Conservation (phyloP, 1,140 invertebrate species). For the Drosophila micromelanica region DNA sequence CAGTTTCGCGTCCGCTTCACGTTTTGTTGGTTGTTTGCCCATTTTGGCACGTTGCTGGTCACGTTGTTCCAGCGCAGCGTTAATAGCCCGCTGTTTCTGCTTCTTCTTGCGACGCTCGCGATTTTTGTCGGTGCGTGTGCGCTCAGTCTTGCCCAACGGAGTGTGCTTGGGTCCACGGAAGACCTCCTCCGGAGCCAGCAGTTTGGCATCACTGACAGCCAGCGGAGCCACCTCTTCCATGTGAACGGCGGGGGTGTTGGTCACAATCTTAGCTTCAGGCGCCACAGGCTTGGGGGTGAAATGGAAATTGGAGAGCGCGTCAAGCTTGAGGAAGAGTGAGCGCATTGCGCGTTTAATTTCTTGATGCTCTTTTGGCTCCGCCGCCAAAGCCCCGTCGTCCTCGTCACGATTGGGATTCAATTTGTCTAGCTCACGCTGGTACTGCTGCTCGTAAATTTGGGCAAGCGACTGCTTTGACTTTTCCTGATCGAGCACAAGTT, state of each 20-base stretch:
- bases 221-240: slow-evolving; percentile 99
- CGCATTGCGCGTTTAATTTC: slow-evolving; percentile 91
- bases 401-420: slow-evolving; percentile 86
- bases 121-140: slow-evolving; percentile 94
- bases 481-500: slow-evolving; percentile 95
- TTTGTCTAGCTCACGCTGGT: slow-evolving; percentile 91
- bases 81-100: slow-evolving; percentile 87
- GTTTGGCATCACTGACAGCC: slow-evolving; percentile 91
- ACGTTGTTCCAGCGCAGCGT: slow-evolving; percentile 86
- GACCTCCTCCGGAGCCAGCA: slow-evolving; percentile 98
- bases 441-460: slow-evolving; percentile 98
- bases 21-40: slow-evolving; percentile 86
- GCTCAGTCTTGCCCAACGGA: slow-evolving; percentile 91
- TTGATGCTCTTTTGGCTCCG: slow-evolving; percentile 90
- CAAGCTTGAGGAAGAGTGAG: slow-evolving; percentile 93
- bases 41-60: slow-evolving; percentile 82
- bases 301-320: slow-evolving; percentile 97
- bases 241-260: slow-evolving; percentile 94
- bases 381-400: slow-evolving; percentile 87
- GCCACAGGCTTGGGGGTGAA: slow-evolving; percentile 94
- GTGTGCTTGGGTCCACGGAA: slow-evolving; percentile 91
- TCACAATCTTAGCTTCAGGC: slow-evolving; percentile 96
- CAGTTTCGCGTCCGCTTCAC: slow-evolving; percentile 86
- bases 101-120: slow-evolving; percentile 95
- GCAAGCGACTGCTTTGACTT: slow-evolving; percentile 98